phyloP scores from a whole-genome alignment of 1,140 invertebrate species.

The Physella acuta region DNA sequence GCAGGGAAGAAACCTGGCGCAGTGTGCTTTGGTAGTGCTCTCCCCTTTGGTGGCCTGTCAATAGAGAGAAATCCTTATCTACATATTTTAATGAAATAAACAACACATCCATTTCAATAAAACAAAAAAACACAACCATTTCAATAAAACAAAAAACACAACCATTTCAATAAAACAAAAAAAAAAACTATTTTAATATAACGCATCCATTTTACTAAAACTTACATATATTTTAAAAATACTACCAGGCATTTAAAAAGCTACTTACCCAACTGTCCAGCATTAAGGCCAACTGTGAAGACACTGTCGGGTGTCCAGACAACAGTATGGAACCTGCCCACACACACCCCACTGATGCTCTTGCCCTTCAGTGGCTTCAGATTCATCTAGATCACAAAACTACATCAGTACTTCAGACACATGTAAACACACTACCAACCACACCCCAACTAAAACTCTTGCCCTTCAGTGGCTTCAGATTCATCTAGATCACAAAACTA shows the following conservation, averaged over 20 bases:
- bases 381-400: slow-evolving; percentile 44
- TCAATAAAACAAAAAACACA: too few species aligned
- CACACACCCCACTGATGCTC: slow-evolving; percentile 63
- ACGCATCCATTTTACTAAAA: too few species aligned
- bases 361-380: slow-evolving; percentile 47
- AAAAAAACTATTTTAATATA: too few species aligned
- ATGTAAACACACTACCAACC: slow-evolving; percentile 68
- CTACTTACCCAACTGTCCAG: slow-evolving; percentile 70
- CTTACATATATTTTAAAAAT: too few species aligned
- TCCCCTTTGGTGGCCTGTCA: slow-evolving; percentile 57
- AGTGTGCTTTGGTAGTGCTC: slow-evolving; percentile 49
- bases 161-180: too few species aligned
- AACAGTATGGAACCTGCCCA: slow-evolving; percentile 70
- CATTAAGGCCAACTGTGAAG: slow-evolving; percentile 73
- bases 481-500: slow-evolving; percentile 49
- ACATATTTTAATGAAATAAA: too few species aligned
- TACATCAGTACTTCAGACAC: slow-evolving; percentile 75
- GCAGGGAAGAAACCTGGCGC: slow-evolving; percentile 57
- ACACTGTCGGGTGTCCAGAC: slow-evolving; percentile 67
- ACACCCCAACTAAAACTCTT: slow-evolving; percentile 62
- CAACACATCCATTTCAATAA: too few species aligned
- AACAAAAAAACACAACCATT: too few species aligned
- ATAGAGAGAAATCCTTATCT: too few species aligned
- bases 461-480: slow-evolving; percentile 48
- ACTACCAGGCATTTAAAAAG: background rate